Conservation (phyloP, 2,888 invertebrate species). For the Anticlea derivata region DNA sequence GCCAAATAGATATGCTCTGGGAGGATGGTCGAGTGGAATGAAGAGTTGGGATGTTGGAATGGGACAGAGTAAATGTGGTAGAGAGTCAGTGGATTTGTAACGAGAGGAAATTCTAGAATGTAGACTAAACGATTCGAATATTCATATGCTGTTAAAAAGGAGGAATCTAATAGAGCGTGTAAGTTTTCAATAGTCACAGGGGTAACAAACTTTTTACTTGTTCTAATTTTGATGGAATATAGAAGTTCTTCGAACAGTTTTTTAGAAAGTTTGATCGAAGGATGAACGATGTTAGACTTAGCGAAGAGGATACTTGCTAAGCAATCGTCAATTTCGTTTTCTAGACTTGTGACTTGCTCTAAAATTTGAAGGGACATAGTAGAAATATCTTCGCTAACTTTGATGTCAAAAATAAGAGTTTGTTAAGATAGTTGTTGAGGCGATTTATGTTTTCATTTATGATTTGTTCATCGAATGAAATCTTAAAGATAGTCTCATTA, state of each 20-base stretch:
- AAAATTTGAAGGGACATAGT: conserved; percentile 36
- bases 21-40: no score
- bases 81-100: no score
- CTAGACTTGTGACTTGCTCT: conserved; percentile 32
- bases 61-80: no score
- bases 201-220: conserved; percentile 33
- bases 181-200: no score
- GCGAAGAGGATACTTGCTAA: conserved; percentile 37
- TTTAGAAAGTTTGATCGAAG: conserved; percentile 33
- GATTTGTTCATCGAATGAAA: conserved; percentile 37
- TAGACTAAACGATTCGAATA: no score
- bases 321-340: conserved; percentile 38
- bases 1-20: no score
- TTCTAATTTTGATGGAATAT: conserved; percentile 29
- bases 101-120: no score
- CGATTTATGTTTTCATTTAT: conserved; percentile 39
- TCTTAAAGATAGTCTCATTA: conserved; percentile 40
- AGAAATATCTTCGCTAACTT: conserved; percentile 37
- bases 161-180: no score
- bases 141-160: no score
- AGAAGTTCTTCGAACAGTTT: conserved; percentile 35
- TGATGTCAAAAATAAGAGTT: conserved; percentile 32
- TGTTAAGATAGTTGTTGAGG: conserved; percentile 33
- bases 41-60: no score
- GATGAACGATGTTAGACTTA: conserved; percentile 40